Base-by-base conservation (phyloP, 2,797 vertebrate genomes). In the Enteromius anoplus region DNA sequence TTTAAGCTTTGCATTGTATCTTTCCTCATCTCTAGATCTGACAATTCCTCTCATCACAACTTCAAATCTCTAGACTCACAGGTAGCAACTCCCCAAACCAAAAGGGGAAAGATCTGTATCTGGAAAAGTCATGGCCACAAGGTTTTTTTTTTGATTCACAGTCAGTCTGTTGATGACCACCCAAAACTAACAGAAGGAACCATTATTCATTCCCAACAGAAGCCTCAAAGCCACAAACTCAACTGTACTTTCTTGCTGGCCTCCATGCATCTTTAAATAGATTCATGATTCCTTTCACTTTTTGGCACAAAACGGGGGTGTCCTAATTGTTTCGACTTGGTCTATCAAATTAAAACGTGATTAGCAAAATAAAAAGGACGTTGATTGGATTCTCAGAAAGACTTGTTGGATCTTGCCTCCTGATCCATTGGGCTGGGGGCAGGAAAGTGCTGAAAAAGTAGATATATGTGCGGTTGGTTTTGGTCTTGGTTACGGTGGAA, bases 101-200 rank as follows among this genome's bases (percentile, higher is more conserved):
- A 66, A 81, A 71, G 80, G 32, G 71, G 85, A 86, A 83, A 82
- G 58, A 87, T 80, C 80, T 71, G 83, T 86, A 78, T 79, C 82
- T 87, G 86, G 85, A 88, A 83, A 86, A 78, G 29, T 86, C 81
- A 82, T 23, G 64, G 64, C 78, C 68, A 21, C 80, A 21, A 32
- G 5, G 6, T 37, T 37, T 5, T 37, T 37, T 1, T 40, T 40
- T 40, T 40, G 40, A 40, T 88, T 88, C 89, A 90, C 85, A 88
- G 87, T 83, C 83, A 78, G 79, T 60, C 86, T 92, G 91, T 91
- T 92, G 92, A 93, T 93, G 92, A 91, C 90, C 89, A 88, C 91
- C 92, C 93, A 94, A 93, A 84, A 93, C 87, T 89, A 93, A 93
- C 92, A 93, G 84, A 87, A 89, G 87, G 90, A 89, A 85, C 69